Evolutionary conservation across 2,888 invertebrate genomes (phyloP).

Genomic region (Clunio marinus): DNA sequence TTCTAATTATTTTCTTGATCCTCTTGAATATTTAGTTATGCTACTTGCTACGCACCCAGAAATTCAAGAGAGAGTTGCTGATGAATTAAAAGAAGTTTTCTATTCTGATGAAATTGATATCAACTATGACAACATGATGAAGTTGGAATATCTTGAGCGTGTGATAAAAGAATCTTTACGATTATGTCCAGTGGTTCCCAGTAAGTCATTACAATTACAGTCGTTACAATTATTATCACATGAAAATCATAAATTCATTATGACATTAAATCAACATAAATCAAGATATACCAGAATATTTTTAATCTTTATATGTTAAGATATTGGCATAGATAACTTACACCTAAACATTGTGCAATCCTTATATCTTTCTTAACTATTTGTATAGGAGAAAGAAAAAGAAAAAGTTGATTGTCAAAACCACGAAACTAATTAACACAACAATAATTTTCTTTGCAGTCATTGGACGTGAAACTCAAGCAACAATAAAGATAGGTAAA

Average conservation of each 20-base stretch:
- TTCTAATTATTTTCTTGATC: background rate
- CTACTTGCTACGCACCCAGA: constrained; percentile 4
- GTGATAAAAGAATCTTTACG: constrained; percentile 31
- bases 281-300: no score
- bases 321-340: no score
- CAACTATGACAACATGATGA: constrained; percentile 14
- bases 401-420: no score
- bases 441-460: constrained; percentile 5
- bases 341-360: no score
- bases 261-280: no score
- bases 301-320: no score
- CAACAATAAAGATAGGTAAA: constrained; percentile 23
- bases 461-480: constrained; percentile 33
- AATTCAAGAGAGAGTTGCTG: constrained; percentile 7
- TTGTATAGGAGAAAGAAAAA: no score
- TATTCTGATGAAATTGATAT: constrained; percentile 28
- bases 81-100: constrained; percentile 28
- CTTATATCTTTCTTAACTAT: no score
- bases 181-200: constrained; percentile 33
- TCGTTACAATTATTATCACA: no score
- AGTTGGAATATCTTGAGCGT: constrained; percentile 25
- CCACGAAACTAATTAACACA: background rate
- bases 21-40: constrained; percentile 2
- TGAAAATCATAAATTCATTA: no score
- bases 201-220: no score